These are phyloP conservation scores for Harpagoxenus sublaevis DNA, from an alignment of 2,888 invertebrate genomes.

Conservation along the genomic window DNA sequence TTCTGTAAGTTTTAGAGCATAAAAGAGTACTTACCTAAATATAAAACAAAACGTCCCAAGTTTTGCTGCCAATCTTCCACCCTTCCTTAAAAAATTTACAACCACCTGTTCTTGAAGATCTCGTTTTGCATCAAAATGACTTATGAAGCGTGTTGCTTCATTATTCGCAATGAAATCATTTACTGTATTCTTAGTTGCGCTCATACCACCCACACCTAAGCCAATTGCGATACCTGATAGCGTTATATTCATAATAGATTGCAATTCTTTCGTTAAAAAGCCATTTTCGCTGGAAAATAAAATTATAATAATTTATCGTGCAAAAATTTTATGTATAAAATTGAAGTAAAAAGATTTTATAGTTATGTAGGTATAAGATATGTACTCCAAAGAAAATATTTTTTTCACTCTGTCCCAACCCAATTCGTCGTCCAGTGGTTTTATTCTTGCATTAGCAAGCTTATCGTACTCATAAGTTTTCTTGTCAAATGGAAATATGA, in stretches of 20 bases:
- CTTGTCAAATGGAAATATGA: background rate
- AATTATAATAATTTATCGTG: background rate
- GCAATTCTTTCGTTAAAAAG: constrained; percentile 88
- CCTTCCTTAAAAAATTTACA: constrained; percentile 91
- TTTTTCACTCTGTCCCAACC: constrained; percentile 40
- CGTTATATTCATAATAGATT: constrained; percentile 35
- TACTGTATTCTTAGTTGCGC: constrained; percentile 87
- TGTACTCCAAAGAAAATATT: constrained; percentile 50
- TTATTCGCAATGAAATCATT: constrained; percentile 90
- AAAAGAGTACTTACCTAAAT: constrained; percentile 88
- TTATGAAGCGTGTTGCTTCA: constrained; percentile 90
- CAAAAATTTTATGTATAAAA: constrained; percentile 3
- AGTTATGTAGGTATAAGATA: background rate
- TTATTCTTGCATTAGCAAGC: background rate
- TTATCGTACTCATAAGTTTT: background rate
- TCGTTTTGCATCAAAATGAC: constrained; percentile 91
- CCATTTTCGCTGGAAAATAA: constrained; percentile 89
- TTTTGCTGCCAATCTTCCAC: constrained; percentile 90
- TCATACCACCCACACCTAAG: constrained; percentile 88
- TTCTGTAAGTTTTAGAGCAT: background rate
- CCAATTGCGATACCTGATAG: constrained; percentile 87
- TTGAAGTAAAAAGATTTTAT: background rate
- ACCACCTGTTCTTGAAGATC: constrained; percentile 89
- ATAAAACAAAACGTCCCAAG: constrained; percentile 90
- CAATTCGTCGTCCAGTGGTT: constrained; percentile 27